These are phyloP conservation scores for Cliona cf. orientalis DNA, from an alignment of 37 sponge, comb jelly and placozoan species.

Conservation along the genomic window DNA sequence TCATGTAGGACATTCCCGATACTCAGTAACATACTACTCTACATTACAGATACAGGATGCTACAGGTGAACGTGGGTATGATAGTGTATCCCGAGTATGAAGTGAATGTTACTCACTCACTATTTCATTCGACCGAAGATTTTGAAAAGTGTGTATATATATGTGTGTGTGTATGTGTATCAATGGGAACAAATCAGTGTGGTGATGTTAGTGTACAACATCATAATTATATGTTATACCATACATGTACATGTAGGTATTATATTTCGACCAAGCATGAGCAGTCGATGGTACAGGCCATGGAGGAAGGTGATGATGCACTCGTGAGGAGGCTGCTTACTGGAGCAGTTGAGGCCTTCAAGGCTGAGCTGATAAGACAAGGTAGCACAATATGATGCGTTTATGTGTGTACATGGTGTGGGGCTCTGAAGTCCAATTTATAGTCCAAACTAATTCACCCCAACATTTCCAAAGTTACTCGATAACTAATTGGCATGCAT, in stretches of 20 bases:
- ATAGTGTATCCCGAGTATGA: constrained; percentile 65
- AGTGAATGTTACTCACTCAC: constrained; percentile 42
- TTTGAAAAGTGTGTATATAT: constrained; percentile 52
- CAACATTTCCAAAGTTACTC: neutral
- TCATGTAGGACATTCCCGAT: neutral
- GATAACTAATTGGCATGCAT: neutral
- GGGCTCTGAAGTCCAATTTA: neutral
- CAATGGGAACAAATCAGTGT: neutral
- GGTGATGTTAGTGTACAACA: neutral
- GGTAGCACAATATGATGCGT: neutral
- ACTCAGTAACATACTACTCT: too few relatives aligned
- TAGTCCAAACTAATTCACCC: neutral
- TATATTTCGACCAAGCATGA: constrained; percentile 21
- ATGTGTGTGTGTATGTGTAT: neutral
- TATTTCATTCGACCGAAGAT: constrained; percentile 63
- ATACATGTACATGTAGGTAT: constrained; percentile 17
- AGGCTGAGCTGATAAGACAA: neutral
- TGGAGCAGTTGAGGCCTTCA: neutral
- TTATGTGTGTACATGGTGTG: neutral
- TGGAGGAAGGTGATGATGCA: constrained; percentile 7
- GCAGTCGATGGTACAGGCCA: neutral
- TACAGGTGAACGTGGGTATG: constrained; percentile 72
- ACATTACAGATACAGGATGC: constrained; percentile 56
- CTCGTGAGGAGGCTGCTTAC: neutral
- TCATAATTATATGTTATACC: neutral